Base-by-base conservation (phyloP, 1,140 invertebrate genomes). In the Nasonia longicornis region DNA sequence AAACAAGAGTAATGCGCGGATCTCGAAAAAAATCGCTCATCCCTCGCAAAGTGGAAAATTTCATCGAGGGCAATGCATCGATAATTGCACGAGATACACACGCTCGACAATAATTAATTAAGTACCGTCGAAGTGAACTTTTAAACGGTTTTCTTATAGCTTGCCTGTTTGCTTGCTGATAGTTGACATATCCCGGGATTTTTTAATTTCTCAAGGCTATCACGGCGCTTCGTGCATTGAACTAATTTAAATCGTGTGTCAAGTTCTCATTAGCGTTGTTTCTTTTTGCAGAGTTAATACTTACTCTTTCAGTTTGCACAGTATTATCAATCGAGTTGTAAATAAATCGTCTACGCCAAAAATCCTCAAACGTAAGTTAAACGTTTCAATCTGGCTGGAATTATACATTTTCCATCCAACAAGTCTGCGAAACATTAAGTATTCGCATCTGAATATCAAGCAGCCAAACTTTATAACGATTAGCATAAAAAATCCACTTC, bases 41-140 rank as follows among this genome's bases (percentile, higher is more conserved):
- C 77, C 83, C 82, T 73, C 82, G 78, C 45, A 81, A 86, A 85
- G 83, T 83, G 86, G 86, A 87, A 87, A 86, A 79, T 86, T 86
- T 84, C 83, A 83, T 84, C 83, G 86, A 83, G 86, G 84, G 86
- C 86, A 87, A 85, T 87, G 86, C 82, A 85, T 86, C 83, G 84
- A 85, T 87, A 86, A 87, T 86, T 86, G 82, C 8, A 71, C 66
- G 81, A 81, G 85, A 86, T 77, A 42, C 29, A 29, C 3, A 4
- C 20, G 16, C 83, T 84, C 84, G 29, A 81, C 81, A 77, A 84
- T 12, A n/a, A 84, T 85, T 85, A 85, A 86, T 86, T 86, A 85
- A 86, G 64, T 67, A 29, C 81, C 67, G 70, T 1, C 77, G 63
- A 64, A 64, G 67, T 82, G 84, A 83, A 86, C 85, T 86, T 85